Percentiles rank a stretch among this genome's conserved stretches.
phyloP scores from a whole-genome alignment of 2,797 vertebrate species.

The Emys orbicularis region DNA sequence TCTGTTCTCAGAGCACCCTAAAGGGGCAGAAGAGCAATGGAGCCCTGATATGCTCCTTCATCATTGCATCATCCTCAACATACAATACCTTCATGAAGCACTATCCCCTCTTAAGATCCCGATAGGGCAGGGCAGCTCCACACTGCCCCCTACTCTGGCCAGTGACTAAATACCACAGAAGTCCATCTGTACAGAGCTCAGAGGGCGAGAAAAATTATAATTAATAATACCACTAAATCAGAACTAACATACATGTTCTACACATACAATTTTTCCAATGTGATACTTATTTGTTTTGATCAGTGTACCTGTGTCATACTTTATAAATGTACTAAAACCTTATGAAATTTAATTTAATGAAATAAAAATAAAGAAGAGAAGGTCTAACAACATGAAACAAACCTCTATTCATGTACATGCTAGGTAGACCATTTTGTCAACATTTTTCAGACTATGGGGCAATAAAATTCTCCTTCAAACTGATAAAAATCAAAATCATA shows the following conservation, averaged over 20 bases:
- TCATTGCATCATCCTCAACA: not conserved
- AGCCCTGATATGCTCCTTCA: not conserved
- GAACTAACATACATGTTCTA: not conserved
- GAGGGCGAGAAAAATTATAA: not conserved
- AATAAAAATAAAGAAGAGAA: not conserved
- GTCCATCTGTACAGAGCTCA: not conserved
- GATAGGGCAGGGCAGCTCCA: not conserved
- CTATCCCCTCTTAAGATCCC: not conserved
- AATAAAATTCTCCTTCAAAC: not conserved
- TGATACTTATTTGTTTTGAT: not conserved
- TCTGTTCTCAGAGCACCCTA: not conserved
- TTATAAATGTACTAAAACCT: accelerated
- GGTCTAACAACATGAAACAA: not conserved
- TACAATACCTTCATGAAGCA: not conserved
- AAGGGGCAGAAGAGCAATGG: not conserved
- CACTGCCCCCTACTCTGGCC: not conserved
- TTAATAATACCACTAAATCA: not conserved
- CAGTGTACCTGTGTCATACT: not conserved
- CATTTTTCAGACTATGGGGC: not conserved
- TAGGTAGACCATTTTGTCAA: not conserved
- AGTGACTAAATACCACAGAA: not conserved
- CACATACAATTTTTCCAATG: not conserved
- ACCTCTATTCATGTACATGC: not conserved
- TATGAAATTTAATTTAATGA: not conserved
- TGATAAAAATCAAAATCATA: not conserved